phyloP scores from a whole-genome alignment of 2,888 invertebrate species.

The Dascillus cervinus region DNA sequence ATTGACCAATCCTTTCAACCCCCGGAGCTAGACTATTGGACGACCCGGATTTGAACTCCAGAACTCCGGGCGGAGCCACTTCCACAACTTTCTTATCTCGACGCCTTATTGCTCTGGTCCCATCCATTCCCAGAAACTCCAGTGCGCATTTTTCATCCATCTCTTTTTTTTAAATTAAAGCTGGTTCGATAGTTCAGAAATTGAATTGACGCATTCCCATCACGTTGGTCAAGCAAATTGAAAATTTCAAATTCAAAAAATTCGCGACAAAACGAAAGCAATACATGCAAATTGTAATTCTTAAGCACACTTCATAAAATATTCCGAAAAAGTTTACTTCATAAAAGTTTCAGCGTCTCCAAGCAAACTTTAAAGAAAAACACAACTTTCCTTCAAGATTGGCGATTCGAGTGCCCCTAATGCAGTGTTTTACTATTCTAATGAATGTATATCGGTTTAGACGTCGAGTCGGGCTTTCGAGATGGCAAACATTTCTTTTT shows the following conservation, averaged over 20 bases:
- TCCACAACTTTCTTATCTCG: conserved; percentile 38
- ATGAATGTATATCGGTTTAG: conserved; percentile 39
- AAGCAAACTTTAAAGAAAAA: conserved; percentile 35
- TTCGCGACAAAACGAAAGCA: background rate
- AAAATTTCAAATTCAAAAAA: background rate
- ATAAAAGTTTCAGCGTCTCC: conserved; percentile 34
- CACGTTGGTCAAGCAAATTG: no score
- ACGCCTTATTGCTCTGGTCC: conserved; percentile 37
- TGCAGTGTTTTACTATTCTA: conserved; percentile 38
- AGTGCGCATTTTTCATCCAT: no score
- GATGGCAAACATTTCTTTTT: no score
- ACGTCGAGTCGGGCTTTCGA: no score
- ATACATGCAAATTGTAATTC: conserved; percentile 29
- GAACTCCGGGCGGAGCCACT: conserved; percentile 34
- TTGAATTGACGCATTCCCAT: no score
- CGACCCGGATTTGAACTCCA: conserved; percentile 27
- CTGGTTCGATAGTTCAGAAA: no score
- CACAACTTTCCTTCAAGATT: conserved; percentile 32
- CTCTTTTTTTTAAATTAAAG: no score
- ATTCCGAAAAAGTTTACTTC: conserved; percentile 28
- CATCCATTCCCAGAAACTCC: conserved; percentile 30
- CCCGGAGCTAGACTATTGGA: conserved; percentile 34
- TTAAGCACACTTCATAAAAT: conserved; percentile 33
- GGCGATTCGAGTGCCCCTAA: conserved; percentile 32
- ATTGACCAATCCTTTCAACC: conserved; percentile 40